A percentile compares a stretch with the other conserved stretches of the same genome.
phyloP scores from a whole-genome alignment of 2,797 vertebrate species.

The Brotogeris chrysoptera region DNA sequence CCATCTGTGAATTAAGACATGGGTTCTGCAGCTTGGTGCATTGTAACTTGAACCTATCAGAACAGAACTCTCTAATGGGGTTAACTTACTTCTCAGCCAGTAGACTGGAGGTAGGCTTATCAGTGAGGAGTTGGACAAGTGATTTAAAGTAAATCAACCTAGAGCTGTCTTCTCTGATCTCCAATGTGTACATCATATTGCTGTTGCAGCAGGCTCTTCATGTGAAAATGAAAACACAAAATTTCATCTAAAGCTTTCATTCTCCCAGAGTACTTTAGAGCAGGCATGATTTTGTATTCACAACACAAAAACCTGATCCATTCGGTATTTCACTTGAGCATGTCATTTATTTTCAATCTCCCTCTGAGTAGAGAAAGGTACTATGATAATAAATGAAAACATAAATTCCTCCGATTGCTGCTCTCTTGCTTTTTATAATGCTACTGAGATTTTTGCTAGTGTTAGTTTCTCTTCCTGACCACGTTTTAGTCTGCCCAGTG shows the following conservation, averaged over 20 bases:
- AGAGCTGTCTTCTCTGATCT: background rate
- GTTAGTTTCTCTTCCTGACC: background rate
- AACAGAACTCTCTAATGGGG: background rate
- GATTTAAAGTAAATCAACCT: background rate
- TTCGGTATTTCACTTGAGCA: slow-evolving; percentile 43
- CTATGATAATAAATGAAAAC: slow-evolving; percentile 62
- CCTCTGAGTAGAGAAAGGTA: slow-evolving; percentile 7
- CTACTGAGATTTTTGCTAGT: slow-evolving; percentile 7
- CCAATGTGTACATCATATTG: background rate
- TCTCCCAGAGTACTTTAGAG: slow-evolving; percentile 25
- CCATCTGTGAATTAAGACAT: background rate
- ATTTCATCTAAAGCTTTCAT: background rate
- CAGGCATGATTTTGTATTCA: slow-evolving; percentile 16
- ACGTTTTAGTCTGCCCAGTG: background rate
- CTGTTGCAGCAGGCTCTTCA: background rate
- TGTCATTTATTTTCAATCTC: slow-evolving; percentile 57
- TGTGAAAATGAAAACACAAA: slow-evolving; percentile 2
- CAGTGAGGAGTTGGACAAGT: background rate
- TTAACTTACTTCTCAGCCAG: background rate
- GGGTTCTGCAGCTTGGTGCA: background rate
- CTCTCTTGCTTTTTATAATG: slow-evolving; percentile 24
- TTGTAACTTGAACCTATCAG: background rate
- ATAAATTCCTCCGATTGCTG: slow-evolving; percentile 55
- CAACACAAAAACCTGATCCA: slow-evolving; percentile 34
- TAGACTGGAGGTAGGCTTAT: background rate